phyloP scores from a whole-genome alignment of 2,888 invertebrate species.

The Linnaemya tessellans region DNA sequence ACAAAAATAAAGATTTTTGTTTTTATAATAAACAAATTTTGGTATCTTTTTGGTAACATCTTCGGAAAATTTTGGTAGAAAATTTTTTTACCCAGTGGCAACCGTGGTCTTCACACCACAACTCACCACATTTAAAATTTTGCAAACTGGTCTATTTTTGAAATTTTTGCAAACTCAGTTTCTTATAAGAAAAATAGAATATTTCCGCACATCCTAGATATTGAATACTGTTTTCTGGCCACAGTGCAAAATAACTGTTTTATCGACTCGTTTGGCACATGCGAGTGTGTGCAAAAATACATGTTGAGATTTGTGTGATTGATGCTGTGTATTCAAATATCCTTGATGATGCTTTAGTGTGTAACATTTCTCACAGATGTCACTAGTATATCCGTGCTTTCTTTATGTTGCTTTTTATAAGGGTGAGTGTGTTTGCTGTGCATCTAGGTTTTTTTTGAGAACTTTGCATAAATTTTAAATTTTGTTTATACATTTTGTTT shows the following conservation, averaged over 20 bases:
- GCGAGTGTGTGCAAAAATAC: slow-evolving; percentile 18
- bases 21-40: too few relatives aligned
- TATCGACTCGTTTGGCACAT: slow-evolving; percentile 29
- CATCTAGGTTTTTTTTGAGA: background rate
- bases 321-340: slow-evolving; percentile 44
- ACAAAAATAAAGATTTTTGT: too few relatives aligned
- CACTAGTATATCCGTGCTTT: background rate
- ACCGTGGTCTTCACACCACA: background rate
- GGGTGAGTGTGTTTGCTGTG: slow-evolving; percentile 39
- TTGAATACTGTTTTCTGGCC: background rate
- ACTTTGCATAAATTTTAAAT: background rate
- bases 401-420: background rate
- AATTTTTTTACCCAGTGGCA: too few relatives aligned
- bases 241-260: slow-evolving; percentile 41
- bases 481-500: background rate
- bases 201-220: slow-evolving; percentile 3
- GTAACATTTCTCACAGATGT: slow-evolving; percentile 58
- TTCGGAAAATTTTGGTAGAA: too few relatives aligned
- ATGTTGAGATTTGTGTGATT: slow-evolving; percentile 17
- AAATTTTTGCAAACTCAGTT: background rate
- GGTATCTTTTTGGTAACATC: too few relatives aligned
- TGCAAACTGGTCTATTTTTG: background rate
- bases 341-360: slow-evolving; percentile 22
- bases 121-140: slow-evolving; percentile 1
- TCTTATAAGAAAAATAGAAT: slow-evolving; percentile 49